Evolutionary conservation across 2,888 invertebrate species (phyloP), one percentile per base, ranked within the genome.

Genomic region (Latheticus oryzae): DNA sequence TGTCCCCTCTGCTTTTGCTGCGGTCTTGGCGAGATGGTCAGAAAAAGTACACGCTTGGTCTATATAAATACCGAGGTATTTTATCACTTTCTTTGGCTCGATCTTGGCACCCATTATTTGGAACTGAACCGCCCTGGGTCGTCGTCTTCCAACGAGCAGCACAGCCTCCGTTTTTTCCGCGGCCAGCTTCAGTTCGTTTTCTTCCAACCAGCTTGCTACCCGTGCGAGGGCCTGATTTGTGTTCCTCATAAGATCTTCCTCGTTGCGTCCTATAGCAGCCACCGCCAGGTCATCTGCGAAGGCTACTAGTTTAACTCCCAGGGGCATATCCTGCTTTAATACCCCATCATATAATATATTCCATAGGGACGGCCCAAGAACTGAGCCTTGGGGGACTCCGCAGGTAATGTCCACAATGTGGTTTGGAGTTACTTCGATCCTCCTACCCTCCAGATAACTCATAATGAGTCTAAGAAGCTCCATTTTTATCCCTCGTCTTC

Each of bases 21-120:
- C 37, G 8, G 58, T 45, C 5, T 16, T 40, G 12, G 32, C 35
- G n/a, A 66, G 37, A 24, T 70, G 65, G 3, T 33, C 28, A 8
- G 53, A 52, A 35, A 62, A 66, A 26, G 48, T 58, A 8, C 63
- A 9, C 19, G 42, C 35, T 5, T 24, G 26, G 35, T 66, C 66
- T 1, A 69, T 24, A 12, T 19, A 35, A 7, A 66, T 53, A 1
- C 68, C 68, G 5, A 69, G 40, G 15, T 69, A 69, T 55, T 64
- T 65, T 8, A 63, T 26, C 3, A 17, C 2, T 12, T 37, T 38
- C 1, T 4, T 23, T 2, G 50, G 28, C 1, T 11, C 26, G 4
- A 32, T 33, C 2, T 4, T 2, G 1, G 5, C 1, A 3, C 26
- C 28, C 8, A 15, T 17, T 0, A 54, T 2, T 1, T 5, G 13